Conservation (phyloP, 2,113 vertebrate species). For the Brachirus orientalis region DNA sequence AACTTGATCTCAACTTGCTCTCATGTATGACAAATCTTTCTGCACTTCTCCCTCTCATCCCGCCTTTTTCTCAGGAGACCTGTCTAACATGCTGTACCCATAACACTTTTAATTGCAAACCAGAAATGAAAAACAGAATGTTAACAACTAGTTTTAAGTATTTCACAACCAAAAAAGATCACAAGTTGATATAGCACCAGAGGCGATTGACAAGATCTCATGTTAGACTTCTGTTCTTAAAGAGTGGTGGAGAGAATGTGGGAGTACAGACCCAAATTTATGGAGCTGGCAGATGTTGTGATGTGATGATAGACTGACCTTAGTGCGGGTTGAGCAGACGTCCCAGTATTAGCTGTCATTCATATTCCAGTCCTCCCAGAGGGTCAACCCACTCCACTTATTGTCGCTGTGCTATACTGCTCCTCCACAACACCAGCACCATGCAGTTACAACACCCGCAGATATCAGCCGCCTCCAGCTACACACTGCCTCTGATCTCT, state of each 20-base stretch:
- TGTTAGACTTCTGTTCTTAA: too few species aligned
- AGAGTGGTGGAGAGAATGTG: not conserved
- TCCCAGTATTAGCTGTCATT: conserved; percentile 63
- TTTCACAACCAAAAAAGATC: too few species aligned
- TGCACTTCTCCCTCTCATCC: conserved; percentile 33
- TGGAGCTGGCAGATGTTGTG: conserved; percentile 29
- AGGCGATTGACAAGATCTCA: too few species aligned
- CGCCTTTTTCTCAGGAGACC: conserved; percentile 56
- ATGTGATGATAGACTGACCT: conserved; percentile 73
- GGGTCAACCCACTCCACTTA: conserved; percentile 60
- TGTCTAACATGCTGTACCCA: too few species aligned
- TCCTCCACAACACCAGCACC: conserved; percentile 32
- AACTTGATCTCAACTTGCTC: not conserved
- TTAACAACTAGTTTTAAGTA: conserved; percentile 4
- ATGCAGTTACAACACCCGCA: conserved; percentile 49
- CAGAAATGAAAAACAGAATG: conserved; percentile 23
- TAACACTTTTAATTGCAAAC: conserved; percentile 33
- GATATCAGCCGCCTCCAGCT: conserved; percentile 60
- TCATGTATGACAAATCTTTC: conserved; percentile 19
- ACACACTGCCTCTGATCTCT: conserved; percentile 67
- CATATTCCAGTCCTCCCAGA: conserved; percentile 70
- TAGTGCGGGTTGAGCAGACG: conserved; percentile 50
- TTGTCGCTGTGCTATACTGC: conserved; percentile 44
- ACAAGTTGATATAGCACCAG: not conserved
- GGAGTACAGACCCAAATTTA: conserved; percentile 31